Base-by-base conservation (phyloP, 1,140 invertebrate species). In the Oedothorax gibbosus region DNA sequence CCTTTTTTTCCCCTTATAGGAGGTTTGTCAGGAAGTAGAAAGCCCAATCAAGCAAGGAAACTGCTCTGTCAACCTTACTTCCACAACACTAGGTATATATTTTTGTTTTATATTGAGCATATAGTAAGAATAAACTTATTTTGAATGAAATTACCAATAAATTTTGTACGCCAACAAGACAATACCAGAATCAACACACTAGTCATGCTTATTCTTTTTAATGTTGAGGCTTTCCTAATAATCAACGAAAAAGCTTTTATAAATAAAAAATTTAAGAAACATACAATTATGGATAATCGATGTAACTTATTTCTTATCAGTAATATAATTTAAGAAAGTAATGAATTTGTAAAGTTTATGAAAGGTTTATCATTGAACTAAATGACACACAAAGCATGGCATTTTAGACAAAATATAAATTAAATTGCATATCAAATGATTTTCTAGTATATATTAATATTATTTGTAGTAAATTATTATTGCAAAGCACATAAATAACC, bases 11-110 rank as follows among this genome's bases (percentile, higher is more conserved):
- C 69, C 18, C 69, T 71, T 71, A 21, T 56, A 85, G 83, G 83
- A 62, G 73, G 83, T 56, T 9, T 85, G 83, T 35, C 83, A 85
- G 83, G 83, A 85, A 77, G 72, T 78, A 50, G 75, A 77, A 85
- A 85, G 83, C 75, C 83, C 83, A 66, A 66, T 71, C 83, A 85
- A 85, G 64, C 83, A 78, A 85, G 83, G 83, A 85, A 85, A 85
- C 14, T 85, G 83, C 83, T 85, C 83, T 85, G 83, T 85, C 83
- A 85, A 85, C 83, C 83, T 85, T 73, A 85, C 83, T 85, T 85
- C 83, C 83, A 85, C 83, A 85, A 85, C 83, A 85, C 83, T 85
- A 85, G 83, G 83, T 85, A 85, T 83, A n/a, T 50, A 78, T 78
- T 51, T 12, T 64, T 20, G 4, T 7, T 73, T 9, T 12, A n/a